Base-by-base conservation (phyloP, 1,140 invertebrate species). In the Hycleus cichorii region DNA sequence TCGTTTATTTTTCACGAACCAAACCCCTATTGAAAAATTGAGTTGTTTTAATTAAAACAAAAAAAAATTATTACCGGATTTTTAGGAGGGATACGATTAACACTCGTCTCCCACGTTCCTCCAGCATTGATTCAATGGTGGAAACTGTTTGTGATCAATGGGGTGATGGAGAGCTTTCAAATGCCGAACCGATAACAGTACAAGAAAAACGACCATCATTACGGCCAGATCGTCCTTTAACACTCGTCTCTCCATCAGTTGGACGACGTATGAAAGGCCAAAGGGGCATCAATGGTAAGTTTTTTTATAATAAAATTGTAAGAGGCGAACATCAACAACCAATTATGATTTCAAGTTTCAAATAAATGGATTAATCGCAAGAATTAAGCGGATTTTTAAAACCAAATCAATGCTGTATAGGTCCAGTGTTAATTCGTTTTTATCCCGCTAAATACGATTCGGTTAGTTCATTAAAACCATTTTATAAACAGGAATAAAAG, bases 51-150 rank as follows among this genome's bases (percentile, higher is more conserved):
- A 32, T 32, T 32, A 47, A 47, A 18, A 18, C 18, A 18, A 18
- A 18, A 18, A 18, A 12, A 12, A 12, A 12, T 12, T 12, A 12
- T 12, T 12, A 12, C 12, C 12, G 12, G 12, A 1, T 49, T 73
- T 74, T n/a, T 72, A 82, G 81, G 53, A 75, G 81, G 39, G 81
- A 81, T 65, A 79, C 80, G 67, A 65, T 71, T 67, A 72, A 65
- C 57, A 74, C 63, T 18, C 74, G 76, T 40, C 62, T 88, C 2
- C 85, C 86, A n/a, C 79, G 89, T 3, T 90, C 88, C 45, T 84
- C 86, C 47, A 90, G 88, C 70, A 90, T 90, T 67, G 89, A 91
- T 74, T 83, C 82, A 0, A 79, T 87, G 76, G 84, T 85, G 25
- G 84, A 86, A 65, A 78, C 83, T 6, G 81, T 85, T 25, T 80